Conservation (phyloP, 2,797 vertebrate genomes). For the Poecilia velifera region DNA sequence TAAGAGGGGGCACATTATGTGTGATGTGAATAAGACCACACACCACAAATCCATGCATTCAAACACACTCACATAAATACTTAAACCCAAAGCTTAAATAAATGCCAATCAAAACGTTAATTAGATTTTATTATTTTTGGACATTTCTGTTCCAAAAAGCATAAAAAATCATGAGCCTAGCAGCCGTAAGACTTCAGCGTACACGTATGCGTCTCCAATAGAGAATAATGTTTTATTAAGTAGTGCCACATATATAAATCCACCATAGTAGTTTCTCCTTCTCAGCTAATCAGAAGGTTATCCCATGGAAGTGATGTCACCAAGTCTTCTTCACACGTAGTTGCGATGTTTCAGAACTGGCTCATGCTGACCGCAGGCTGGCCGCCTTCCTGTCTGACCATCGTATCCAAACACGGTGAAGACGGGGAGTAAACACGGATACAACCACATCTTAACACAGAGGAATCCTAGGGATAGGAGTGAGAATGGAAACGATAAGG, state of each 20-base stretch:
- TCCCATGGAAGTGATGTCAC: constrained; percentile 72
- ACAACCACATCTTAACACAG: constrained; percentile 75
- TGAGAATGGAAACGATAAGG: constrained; percentile 15
- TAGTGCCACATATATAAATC: constrained; percentile 49
- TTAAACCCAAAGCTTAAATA: constrained; percentile 37
- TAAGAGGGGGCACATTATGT: constrained; percentile 45
- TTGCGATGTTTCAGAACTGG: constrained; percentile 59
- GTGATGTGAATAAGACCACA: constrained; percentile 78
- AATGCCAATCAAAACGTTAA: constrained; percentile 48
- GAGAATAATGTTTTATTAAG: constrained; percentile 40
- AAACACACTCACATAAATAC: constrained; percentile 48
- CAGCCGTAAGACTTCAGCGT: constrained; percentile 37
- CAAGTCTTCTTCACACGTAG: constrained; percentile 71
- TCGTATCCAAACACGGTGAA: constrained; percentile 70
- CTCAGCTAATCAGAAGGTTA: constrained; percentile 53
- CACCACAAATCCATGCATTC: constrained; percentile 52
- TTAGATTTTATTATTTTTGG: constrained; percentile 58
- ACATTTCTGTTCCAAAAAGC: constrained; percentile 41
- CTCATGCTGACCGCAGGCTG: constrained; percentile 70
- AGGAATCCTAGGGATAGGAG: constrained; percentile 40
- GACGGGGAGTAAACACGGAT: constrained; percentile 62
- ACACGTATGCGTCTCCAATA: constrained; percentile 15
- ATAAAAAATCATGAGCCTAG: constrained; percentile 24
- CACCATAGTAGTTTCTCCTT: constrained; percentile 35
- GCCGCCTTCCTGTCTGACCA: constrained; percentile 80